Percentiles rank a stretch among this genome's conserved stretches.
phyloP scores from a whole-genome alignment of 2,888 invertebrate genomes.

The Colletes collaris region DNA sequence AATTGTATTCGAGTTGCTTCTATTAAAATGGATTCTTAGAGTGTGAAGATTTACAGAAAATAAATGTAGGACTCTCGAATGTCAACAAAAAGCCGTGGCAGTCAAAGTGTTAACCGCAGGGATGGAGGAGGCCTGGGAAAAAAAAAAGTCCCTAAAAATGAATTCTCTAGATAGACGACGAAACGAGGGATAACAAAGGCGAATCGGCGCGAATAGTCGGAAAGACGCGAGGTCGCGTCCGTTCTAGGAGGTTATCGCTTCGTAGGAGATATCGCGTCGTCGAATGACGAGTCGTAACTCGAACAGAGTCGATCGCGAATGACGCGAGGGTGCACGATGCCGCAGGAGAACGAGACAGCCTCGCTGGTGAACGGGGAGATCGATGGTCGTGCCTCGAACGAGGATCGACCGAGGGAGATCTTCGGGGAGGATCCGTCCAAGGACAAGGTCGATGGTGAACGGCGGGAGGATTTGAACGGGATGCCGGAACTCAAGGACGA shows the following conservation, averaged over 20 bases:
- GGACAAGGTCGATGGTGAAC: slow-evolving; percentile 15
- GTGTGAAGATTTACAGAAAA: too few species aligned
- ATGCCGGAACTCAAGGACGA: slow-evolving; percentile 57
- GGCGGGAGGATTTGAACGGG: slow-evolving; percentile 42
- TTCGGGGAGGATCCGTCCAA: not conserved
- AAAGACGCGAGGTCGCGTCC: not conserved
- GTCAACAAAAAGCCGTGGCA: too few species aligned
- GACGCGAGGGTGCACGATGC: slow-evolving; percentile 46
- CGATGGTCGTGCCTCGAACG: slow-evolving; percentile 20
- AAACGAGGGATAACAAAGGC: slow-evolving; percentile 15
- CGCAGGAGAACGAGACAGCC: slow-evolving; percentile 47
- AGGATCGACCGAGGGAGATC: not conserved
- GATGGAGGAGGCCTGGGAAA: too few species aligned
- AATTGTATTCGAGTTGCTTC: too few species aligned
- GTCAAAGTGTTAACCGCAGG: too few species aligned
- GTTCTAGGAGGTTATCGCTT: slow-evolving; percentile 1
- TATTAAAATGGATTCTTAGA: too few species aligned
- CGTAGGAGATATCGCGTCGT: not conserved
- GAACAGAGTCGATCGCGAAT: slow-evolving; percentile 35
- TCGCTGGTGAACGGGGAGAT: too few species aligned
- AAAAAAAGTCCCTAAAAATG: not conserved
- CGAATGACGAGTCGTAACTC: not conserved
- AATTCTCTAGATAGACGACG: not conserved
- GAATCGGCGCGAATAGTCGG: not conserved
- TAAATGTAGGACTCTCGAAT: too few species aligned